phyloP scores from a whole-genome alignment of 2,888 invertebrate species.

The Chrysina gloriosa region DNA sequence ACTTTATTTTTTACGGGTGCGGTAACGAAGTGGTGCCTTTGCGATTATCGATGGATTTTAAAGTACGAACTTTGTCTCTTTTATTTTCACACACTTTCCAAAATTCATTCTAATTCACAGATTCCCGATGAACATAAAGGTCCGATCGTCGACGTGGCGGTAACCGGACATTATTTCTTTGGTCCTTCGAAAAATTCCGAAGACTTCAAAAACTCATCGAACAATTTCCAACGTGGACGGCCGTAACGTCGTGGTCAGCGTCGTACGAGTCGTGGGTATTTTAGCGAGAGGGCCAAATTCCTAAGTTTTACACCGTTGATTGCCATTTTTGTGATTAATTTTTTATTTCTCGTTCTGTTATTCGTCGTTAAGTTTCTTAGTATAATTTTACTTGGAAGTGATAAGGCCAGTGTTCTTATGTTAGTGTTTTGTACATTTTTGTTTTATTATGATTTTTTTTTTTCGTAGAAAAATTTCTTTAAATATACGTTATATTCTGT shows the following conservation, averaged over 20 bases:
- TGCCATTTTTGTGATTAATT: slow-evolving; percentile 39
- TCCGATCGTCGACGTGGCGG: slow-evolving; percentile 69
- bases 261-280: slow-evolving; percentile 72
- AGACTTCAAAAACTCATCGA: slow-evolving; percentile 68
- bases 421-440: not conserved
- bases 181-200: slow-evolving; percentile 67
- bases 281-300: slow-evolving; percentile 48
- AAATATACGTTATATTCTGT: slow-evolving; percentile 29
- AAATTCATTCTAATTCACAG: slow-evolving; percentile 56
- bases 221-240: slow-evolving; percentile 74
- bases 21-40: slow-evolving; percentile 70
- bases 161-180: slow-evolving; percentile 72
- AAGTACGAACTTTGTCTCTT: slow-evolving; percentile 61
- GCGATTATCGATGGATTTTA: slow-evolving; percentile 71
- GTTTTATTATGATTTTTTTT: slow-evolving; percentile 1
- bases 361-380: slow-evolving; percentile 4
- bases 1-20: slow-evolving; percentile 77
- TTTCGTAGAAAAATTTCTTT: slow-evolving; percentile 26
- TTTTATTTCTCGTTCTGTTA: slow-evolving; percentile 26
- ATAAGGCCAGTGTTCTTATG: slow-evolving; percentile 28
- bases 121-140: slow-evolving; percentile 62
- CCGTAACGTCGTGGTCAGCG: slow-evolving; percentile 77
- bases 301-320: slow-evolving; percentile 26
- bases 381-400: not conserved
- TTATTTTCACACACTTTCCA: not conserved